phyloP scores from a whole-genome alignment of 1,140 invertebrate genomes.

The Oryctes rhinoceros region DNA sequence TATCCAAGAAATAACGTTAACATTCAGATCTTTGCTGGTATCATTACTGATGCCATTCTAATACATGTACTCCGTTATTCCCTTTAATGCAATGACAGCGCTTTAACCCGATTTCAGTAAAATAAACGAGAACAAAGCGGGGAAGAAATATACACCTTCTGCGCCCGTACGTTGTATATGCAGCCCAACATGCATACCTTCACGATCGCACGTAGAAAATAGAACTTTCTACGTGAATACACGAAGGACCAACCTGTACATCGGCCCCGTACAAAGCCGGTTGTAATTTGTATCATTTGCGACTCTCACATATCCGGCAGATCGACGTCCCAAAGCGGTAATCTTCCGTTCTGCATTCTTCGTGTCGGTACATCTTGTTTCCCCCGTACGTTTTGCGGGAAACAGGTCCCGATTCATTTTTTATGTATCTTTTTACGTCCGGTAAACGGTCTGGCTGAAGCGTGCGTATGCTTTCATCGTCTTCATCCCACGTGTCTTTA shows the following conservation, averaged over 20 bases:
- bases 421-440: not conserved
- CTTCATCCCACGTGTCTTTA: not conserved
- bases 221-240: slow-evolving; percentile 10
- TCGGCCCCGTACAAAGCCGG: not conserved
- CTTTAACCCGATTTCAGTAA: too few relatives aligned
- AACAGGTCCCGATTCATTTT: not conserved
- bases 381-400: not conserved
- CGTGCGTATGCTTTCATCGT: not conserved
- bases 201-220: not conserved
- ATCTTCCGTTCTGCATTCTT: slow-evolving; percentile 17
- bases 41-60: too few relatives aligned
- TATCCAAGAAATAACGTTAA: too few relatives aligned
- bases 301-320: not conserved
- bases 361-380: not conserved
- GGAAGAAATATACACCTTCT: too few relatives aligned
- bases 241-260: not conserved
- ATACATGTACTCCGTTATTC: too few relatives aligned
- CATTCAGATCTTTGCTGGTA: too few relatives aligned
- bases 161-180: too few relatives aligned
- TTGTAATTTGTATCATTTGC: not conserved
- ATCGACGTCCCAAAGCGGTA: slow-evolving; percentile 4
- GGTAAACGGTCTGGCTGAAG: not conserved
- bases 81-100: too few relatives aligned
- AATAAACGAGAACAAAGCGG: too few relatives aligned
- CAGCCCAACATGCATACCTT: too few relatives aligned